phyloP scores from a whole-genome alignment of 2,113 vertebrate genomes.

The Phylloscopus trochiloides region DNA sequence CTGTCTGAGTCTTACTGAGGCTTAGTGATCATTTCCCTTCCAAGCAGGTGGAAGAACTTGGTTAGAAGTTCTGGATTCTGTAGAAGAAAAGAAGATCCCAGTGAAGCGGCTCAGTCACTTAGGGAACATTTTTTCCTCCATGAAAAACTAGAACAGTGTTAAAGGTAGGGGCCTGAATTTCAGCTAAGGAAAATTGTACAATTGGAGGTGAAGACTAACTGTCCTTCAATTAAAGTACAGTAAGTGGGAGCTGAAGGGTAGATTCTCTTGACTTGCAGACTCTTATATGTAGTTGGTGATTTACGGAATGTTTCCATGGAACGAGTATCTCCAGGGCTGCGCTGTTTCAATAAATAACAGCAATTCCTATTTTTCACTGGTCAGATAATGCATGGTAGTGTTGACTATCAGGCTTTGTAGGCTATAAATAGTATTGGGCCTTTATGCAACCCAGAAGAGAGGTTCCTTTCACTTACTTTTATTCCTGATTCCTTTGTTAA shows the following conservation, averaged over 20 bases:
- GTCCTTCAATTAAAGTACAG: not conserved
- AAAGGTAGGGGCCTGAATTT: not conserved
- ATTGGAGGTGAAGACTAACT: not conserved
- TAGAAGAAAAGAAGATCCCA: not conserved
- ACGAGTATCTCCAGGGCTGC: not conserved
- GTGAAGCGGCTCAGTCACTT: not conserved
- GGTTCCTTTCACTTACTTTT: not conserved
- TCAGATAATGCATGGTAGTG: not conserved
- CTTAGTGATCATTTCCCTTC: not conserved
- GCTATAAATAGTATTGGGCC: not conserved
- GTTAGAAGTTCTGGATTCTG: not conserved
- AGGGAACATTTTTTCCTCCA: not conserved
- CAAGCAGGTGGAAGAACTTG: not conserved
- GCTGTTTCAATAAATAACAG: not conserved
- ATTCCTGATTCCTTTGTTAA: conserved; percentile 18
- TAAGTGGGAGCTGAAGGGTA: not conserved
- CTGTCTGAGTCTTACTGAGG: not conserved
- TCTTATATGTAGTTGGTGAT: not conserved
- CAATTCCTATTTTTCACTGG: not conserved
- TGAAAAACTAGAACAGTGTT: not conserved
- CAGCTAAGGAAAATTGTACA: not conserved
- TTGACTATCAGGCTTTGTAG: not conserved
- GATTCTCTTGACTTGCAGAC: not conserved
- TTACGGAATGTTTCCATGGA: not conserved
- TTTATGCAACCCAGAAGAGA: not conserved